Evolutionary conservation across 2,888 invertebrate genomes (phyloP).

Genomic region (Gonocerus acuteangulatus): DNA sequence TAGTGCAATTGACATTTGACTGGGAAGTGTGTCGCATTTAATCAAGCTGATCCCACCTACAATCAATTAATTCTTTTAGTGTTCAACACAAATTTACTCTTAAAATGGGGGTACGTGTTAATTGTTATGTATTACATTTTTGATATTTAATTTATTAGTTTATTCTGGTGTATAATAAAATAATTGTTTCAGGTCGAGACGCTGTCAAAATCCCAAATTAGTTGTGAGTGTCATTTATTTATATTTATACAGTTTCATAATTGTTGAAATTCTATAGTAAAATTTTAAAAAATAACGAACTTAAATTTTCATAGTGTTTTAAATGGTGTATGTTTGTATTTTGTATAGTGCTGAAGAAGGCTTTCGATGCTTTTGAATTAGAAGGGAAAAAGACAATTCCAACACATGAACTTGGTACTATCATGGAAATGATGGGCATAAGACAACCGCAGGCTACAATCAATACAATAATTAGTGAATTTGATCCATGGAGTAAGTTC

Average conservation of each 20-base stretch:
- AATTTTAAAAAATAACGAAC: not conserved
- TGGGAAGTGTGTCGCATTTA: slow-evolving; percentile 1
- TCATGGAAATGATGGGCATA: slow-evolving; percentile 81
- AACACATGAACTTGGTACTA: slow-evolving; percentile 73
- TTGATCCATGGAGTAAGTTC: slow-evolving; percentile 50
- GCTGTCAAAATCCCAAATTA: slow-evolving; percentile 8
- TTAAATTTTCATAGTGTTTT: too few relatives aligned
- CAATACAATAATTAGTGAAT: slow-evolving; percentile 70
- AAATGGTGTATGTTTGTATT: too few relatives aligned
- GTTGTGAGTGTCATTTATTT: slow-evolving; percentile 1
- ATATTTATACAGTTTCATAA: not conserved
- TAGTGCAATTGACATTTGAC: slow-evolving; percentile 22
- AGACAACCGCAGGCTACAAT: slow-evolving; percentile 69
- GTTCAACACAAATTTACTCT: not conserved
- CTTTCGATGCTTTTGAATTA: slow-evolving; percentile 85
- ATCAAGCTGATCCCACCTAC: not conserved
- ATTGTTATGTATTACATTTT: too few relatives aligned
- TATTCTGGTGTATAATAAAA: too few relatives aligned
- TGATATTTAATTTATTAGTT: too few relatives aligned
- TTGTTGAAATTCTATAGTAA: not conserved
- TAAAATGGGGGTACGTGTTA: not conserved
- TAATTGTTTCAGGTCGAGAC: not conserved
- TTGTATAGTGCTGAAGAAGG: slow-evolving; percentile 72
- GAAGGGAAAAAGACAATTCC: slow-evolving; percentile 71
- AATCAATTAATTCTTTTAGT: not conserved